These are phyloP conservation scores for Oxygymnocypris stewartii DNA, from an alignment of 2,113 vertebrate genomes.

Conservation along the genomic window DNA sequence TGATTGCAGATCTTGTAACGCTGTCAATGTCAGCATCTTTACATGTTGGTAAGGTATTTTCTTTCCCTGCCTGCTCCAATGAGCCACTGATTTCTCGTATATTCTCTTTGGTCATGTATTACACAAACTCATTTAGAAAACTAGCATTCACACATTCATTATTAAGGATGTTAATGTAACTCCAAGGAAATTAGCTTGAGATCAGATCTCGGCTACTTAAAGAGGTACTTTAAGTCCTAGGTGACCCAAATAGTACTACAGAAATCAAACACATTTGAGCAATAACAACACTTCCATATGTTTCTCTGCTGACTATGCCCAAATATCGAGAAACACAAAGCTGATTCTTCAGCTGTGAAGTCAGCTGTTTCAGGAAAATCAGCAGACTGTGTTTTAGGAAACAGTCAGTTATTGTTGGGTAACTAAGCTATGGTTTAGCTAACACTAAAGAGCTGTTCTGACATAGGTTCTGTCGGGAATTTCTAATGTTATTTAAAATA, in stretches of 20 bases:
- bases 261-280: not conserved
- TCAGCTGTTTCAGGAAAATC: too few species aligned
- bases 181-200: not conserved
- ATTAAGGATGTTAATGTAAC: not conserved
- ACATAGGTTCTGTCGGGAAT: not conserved
- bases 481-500: not conserved
- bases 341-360: conserved; percentile 6
- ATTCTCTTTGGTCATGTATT: conserved; percentile 23
- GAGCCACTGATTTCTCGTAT: conserved; percentile 3
- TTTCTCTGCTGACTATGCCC: not conserved
- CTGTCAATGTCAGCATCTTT: conserved; percentile 32
- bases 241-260: not conserved
- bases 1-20: conserved; percentile 28
- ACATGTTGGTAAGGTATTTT: not conserved
- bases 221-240: not conserved
- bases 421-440: too few species aligned
- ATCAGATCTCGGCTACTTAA: not conserved
- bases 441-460: not conserved
- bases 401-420: too few species aligned
- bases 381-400: too few species aligned
- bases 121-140: conserved; percentile 9
- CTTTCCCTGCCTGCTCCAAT: not conserved
- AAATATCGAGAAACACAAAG: not conserved
- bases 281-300: not conserved
- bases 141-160: conserved; percentile 1